phyloP scores from a whole-genome alignment of 2,113 vertebrate species.

The Equus quagga region DNA sequence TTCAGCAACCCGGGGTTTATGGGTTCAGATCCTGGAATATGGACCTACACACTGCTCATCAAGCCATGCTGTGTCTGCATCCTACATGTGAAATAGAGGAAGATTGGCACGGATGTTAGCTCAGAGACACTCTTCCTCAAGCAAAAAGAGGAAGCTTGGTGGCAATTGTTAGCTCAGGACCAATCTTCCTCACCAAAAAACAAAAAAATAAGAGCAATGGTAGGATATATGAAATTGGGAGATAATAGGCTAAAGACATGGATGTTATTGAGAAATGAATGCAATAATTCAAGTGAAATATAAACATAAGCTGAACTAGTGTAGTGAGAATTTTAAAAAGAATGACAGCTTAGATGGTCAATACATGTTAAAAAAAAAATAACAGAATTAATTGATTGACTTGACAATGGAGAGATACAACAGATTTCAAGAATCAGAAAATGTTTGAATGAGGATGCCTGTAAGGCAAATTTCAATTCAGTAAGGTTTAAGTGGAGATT shows the following conservation, averaged over 20 bases:
- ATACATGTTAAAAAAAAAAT: slow-evolving; percentile 4
- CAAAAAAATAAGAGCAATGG: background rate
- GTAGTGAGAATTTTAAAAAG: background rate
- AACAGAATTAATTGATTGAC: background rate
- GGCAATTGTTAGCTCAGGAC: no score
- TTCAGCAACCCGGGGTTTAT: no score
- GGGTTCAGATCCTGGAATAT: no score
- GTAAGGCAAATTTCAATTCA: background rate
- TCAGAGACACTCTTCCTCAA: no score
- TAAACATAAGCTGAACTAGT: background rate
- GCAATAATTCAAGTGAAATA: background rate
- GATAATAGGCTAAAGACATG: background rate
- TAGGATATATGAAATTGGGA: background rate
- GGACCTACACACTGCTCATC: no score
- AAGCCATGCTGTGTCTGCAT: no score
- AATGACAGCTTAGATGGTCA: slow-evolving; percentile 1
- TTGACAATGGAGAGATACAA: background rate
- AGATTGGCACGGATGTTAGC: no score
- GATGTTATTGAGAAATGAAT: background rate
- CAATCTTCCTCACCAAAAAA: no score
- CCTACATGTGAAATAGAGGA: no score
- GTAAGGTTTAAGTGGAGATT: background rate
- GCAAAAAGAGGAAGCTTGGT: no score
- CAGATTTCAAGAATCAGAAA: background rate
- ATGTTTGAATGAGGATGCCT: background rate